Conservation (phyloP, 2,888 invertebrate species). For the Eristalis arbustorum region DNA sequence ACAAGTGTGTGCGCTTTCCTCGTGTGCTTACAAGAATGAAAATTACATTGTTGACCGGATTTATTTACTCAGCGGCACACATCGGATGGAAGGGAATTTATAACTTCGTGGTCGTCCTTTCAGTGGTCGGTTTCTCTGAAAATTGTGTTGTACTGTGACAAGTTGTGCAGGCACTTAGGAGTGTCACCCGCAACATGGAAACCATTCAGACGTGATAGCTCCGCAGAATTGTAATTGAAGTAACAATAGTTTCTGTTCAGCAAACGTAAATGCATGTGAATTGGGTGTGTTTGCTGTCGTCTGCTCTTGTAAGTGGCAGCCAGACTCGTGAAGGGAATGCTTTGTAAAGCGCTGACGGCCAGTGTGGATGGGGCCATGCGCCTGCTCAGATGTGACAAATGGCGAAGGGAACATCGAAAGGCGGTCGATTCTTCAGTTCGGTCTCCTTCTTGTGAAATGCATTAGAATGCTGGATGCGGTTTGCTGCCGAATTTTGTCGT, state of each 20-base stretch:
- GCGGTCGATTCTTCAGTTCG: neutral
- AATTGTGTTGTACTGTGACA: neutral
- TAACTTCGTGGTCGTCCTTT: constrained; percentile 1
- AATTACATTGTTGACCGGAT: constrained; percentile 27
- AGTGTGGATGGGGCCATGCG: neutral
- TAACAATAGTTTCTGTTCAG: neutral
- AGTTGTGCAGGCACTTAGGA: constrained; percentile 35
- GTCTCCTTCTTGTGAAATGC: neutral
- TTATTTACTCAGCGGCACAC: constrained; percentile 7
- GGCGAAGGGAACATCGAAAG: neutral
- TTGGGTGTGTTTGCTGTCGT: neutral
- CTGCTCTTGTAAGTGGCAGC: neutral
- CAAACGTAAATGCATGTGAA: neutral
- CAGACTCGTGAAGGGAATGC: neutral
- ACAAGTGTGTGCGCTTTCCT: constrained; percentile 16
- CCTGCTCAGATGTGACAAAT: neutral
- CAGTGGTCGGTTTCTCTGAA: neutral
- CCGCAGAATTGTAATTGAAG: constrained; percentile 6
- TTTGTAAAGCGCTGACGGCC: neutral
- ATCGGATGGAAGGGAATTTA: neutral
- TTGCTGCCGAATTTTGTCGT: neutral
- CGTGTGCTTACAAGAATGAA: neutral
- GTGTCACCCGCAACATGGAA: constrained; percentile 39
- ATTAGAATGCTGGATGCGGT: neutral
- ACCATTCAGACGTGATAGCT: constrained; percentile 13